Conservation (phyloP, 1,140 invertebrate genomes). For the Zaprionus ghesquierei region DNA sequence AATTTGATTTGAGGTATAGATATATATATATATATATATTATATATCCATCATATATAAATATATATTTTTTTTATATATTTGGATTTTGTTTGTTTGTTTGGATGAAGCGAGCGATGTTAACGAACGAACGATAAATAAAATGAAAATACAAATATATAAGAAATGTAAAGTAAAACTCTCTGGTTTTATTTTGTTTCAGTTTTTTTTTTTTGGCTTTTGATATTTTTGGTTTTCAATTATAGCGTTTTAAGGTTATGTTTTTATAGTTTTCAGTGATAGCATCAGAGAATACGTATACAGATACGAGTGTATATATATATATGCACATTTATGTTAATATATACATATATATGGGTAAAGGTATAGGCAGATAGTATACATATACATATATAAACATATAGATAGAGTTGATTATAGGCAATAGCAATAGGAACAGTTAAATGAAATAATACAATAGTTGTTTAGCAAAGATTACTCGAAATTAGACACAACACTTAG, state of each 20-base stretch:
- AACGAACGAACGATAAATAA: conserved; percentile 82
- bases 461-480: conserved; percentile 47
- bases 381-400: conserved; percentile 17
- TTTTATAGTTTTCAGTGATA: conserved; percentile 13
- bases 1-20: conserved; percentile 43
- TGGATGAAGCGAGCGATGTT: conserved; percentile 82
- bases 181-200: conserved; percentile 60
- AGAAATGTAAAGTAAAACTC: conserved; percentile 79
- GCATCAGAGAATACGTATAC: conserved; percentile 23
- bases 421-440: conserved; percentile 50
- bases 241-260: conserved; percentile 30
- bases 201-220: conserved; percentile 30
- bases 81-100: conserved; percentile 65
- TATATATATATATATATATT: conserved; percentile 31
- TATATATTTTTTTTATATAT: conserved; percentile 42
- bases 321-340: conserved; percentile 13
- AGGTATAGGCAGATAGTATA: conserved; percentile 17
- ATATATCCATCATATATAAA: conserved; percentile 27
- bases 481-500: conserved; percentile 58
- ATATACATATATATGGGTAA: conserved; percentile 4
- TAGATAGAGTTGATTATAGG: conserved; percentile 43
- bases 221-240: conserved; percentile 20
- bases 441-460: conserved; percentile 38
- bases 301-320: conserved; percentile 14
- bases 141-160: conserved; percentile 82